phyloP scores from a whole-genome alignment of 1,140 invertebrate species.

The Lutraria rhynchaena region DNA sequence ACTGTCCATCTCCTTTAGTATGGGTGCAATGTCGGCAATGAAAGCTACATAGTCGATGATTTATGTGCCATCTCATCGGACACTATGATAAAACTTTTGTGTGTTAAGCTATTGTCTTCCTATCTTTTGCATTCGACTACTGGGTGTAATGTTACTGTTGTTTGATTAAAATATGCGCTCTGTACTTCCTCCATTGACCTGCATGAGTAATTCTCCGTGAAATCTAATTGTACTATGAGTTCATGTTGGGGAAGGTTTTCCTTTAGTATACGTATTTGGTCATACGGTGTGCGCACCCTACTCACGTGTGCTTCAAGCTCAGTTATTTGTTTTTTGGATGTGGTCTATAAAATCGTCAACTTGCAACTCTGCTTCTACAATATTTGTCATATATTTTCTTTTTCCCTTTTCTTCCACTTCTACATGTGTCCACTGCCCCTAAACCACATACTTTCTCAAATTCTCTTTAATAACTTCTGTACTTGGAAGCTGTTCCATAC shows the following conservation, averaged over 20 bases:
- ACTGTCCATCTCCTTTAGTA: slow-evolving; percentile 24
- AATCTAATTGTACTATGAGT: slow-evolving; percentile 11
- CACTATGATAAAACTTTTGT: slow-evolving; percentile 18
- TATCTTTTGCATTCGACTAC: neutral
- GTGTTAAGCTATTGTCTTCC: neutral
- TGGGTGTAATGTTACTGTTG: slow-evolving; percentile 6
- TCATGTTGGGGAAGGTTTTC: slow-evolving; percentile 2
- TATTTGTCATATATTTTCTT: slow-evolving; percentile 31
- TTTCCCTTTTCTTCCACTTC: slow-evolving; percentile 31
- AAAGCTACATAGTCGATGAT: slow-evolving; percentile 30
- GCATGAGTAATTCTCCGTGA: slow-evolving; percentile 3
- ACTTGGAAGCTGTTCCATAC: neutral
- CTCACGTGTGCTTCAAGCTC: slow-evolving; percentile 16
- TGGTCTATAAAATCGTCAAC: slow-evolving; percentile 11
- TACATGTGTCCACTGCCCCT: slow-evolving; percentile 37
- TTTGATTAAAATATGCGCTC: slow-evolving; percentile 24
- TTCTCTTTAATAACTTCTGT: neutral
- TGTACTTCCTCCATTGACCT: slow-evolving; percentile 13
- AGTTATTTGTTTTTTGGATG: neutral
- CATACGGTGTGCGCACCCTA: slow-evolving; percentile 17
- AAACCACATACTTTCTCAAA: neutral
- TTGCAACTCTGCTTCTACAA: slow-evolving; percentile 16
- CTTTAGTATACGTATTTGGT: slow-evolving; percentile 13
- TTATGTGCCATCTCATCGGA: slow-evolving; percentile 45
- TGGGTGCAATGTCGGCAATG: slow-evolving; percentile 13